Conservation (phyloP, 2,888 invertebrate genomes). For the Coelogynopora nodosa region DNA sequence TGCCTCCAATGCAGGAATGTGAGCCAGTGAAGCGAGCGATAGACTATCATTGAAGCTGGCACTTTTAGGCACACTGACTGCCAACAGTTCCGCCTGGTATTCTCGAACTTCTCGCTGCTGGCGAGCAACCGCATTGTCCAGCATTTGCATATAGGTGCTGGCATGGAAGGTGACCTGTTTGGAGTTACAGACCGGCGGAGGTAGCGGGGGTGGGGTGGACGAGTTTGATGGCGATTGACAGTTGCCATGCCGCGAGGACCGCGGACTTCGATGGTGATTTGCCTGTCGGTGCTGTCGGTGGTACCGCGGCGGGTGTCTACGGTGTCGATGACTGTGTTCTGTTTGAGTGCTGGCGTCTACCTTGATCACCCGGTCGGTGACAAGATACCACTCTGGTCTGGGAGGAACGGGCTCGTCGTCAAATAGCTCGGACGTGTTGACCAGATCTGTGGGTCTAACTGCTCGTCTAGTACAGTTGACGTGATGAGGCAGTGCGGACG, state of each 20-base stretch:
- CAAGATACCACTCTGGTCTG: too few relatives aligned
- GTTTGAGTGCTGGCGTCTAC: conserved; percentile 39
- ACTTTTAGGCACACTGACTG: conserved; percentile 27
- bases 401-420: too few relatives aligned
- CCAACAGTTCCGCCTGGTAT: conserved; percentile 29
- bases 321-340: not conserved
- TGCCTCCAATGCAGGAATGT: too few relatives aligned
- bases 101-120: conserved; percentile 33
- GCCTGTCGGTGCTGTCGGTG: not conserved
- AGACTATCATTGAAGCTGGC: conserved; percentile 20
- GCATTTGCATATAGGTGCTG: conserved; percentile 38
- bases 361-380: too few relatives aligned
- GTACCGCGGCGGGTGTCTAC: not conserved
- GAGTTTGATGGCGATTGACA: not conserved
- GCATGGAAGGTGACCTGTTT: conserved; percentile 38
- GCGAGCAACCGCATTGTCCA: conserved; percentile 37
- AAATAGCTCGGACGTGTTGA: too few relatives aligned
- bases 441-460: not conserved
- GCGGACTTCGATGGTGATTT: not conserved
- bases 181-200: not conserved
- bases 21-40: too few relatives aligned
- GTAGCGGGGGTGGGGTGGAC: not conserved
- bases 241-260: too few relatives aligned
- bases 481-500: not conserved
- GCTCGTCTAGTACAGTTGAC: not conserved